Base-by-base conservation (phyloP, 2,888 invertebrate genomes). In the Dicranocentrus wangi region DNA sequence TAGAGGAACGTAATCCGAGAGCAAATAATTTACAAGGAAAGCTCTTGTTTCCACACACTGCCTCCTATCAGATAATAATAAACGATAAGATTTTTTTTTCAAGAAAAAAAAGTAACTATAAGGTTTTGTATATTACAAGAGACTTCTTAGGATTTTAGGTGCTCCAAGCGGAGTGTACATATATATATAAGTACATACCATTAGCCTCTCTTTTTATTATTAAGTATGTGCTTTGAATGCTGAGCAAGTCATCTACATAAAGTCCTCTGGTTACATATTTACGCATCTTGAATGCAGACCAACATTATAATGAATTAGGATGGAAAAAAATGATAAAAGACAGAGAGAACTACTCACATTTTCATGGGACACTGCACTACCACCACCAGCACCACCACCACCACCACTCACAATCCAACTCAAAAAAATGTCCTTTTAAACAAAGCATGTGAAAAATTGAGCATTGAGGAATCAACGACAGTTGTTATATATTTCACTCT, bases 331-430 rank as follows among this genome's bases (percentile, higher is more conserved):
- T 60, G 61, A 78, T 78, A 47, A 78, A 76, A 60, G 66, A 76
- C 60, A 53, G 65, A n/a, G n/a, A n/a, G n/a, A 17, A 47, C 47
- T 63, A 58, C 3, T 70, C 15, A 61, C 61, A 43, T 69, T 39
- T 79, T 79, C 79, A 66, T 79, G 79, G 79, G 72, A 79, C 79
- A 79, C 13, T 72, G 79, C 72, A 60, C 79, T 47, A 25, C 5
- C 19, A 19, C 15, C n/a, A 27, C 10, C 2, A 39, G 7, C 39
- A 8, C 13, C 39, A 13, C 13, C 39, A 39, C 7, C 39, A 8
- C 39, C 7, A 8, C 39, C 39, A 8, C 8, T 39, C 8, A 7
- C 7, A 7, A n/a, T 47, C 47, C 47, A n/a, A 3, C 47, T 39
- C 17, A 17, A 47, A 47, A 2, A 5, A 47, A 17, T 15, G 47